These are phyloP conservation scores for Papilio demoleus DNA, from an alignment of 2,888 invertebrate species.

Conservation along the genomic window DNA sequence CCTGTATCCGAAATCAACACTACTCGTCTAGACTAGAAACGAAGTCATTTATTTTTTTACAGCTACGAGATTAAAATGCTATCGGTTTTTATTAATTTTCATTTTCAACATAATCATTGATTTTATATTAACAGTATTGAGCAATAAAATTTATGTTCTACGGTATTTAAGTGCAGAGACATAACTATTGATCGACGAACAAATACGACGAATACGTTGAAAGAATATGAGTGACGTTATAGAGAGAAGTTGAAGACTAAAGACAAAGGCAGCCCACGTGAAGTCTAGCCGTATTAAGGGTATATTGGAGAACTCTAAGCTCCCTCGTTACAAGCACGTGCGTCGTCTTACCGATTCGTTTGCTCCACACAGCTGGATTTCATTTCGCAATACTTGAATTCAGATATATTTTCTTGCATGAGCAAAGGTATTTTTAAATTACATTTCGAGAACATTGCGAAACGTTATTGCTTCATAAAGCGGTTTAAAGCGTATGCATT, in stretches of 20 bases:
- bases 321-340: conserved; percentile 23
- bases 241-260: conserved; percentile 14
- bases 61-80: too few species aligned
- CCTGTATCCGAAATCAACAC: neutral
- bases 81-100: too few species aligned
- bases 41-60: neutral
- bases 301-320: conserved; percentile 17
- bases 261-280: conserved; percentile 23
- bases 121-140: neutral
- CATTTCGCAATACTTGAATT: conserved; percentile 18
- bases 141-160: neutral
- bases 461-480: neutral
- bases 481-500: neutral
- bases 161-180: neutral
- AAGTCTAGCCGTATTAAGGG: conserved; percentile 28
- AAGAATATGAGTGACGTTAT: conserved; percentile 8
- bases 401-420: conserved; percentile 4
- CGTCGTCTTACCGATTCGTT: neutral
- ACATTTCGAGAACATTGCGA: conserved; percentile 2
- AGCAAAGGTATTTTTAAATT: neutral
- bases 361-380: conserved; percentile 2
- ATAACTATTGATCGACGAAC: neutral
- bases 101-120: too few species aligned
- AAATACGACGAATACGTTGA: neutral
- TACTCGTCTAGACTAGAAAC: neutral